Evolutionary conservation across 2,113 vertebrate species (phyloP), one percentile per base, ranked within the genome.

Genomic region (Sprattus sprattus): DNA sequence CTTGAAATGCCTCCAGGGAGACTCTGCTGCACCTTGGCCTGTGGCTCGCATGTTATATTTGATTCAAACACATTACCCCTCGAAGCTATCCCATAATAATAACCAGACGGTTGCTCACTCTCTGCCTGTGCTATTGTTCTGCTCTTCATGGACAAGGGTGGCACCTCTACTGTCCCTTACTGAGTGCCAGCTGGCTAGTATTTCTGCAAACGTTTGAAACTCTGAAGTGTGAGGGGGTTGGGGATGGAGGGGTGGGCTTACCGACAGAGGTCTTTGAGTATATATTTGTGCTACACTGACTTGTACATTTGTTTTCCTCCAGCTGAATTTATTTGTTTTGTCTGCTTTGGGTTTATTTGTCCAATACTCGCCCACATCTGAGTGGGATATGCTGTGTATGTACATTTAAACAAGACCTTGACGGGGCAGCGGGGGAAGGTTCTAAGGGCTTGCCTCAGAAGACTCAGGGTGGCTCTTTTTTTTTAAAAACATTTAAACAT

Each of bases 291-390:
- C 88, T 86, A 81, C 18, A 32, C 82, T 84, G 89, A 67, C 88
- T 85, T 92, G 92, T 92, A 91, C 91, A 90, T 93, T 93, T 93
- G 89, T 92, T 93, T 93, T 90, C 87, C 88, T 89, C 86, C 83
- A 39, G 86, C 86, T 85, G 80, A 20, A 84, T 92, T 91, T 92
- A 92, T 94, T 94, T 93, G 88, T 85, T 46, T 89, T 91, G 90
- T 88, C 90, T 82, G 81, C 54, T 86, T 39, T 67, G 28, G 9
- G 80, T 83, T 81, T 84, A 57, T 84, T 87, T 64, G 44, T 32
- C 18, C 64, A 67, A 47, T 67, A 49, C 60, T 39, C 67, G 28
- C 82, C 83, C 86, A 83, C 90, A 54, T 92, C 20, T 80, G 86
- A 88, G 81, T 91, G 84, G 90, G 90, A 91, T 71, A 83, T n/a